Evolutionary conservation across 1,140 invertebrate species (phyloP), one percentile per base, ranked within the genome.

Genomic region (Rhagoletis zephyria): DNA sequence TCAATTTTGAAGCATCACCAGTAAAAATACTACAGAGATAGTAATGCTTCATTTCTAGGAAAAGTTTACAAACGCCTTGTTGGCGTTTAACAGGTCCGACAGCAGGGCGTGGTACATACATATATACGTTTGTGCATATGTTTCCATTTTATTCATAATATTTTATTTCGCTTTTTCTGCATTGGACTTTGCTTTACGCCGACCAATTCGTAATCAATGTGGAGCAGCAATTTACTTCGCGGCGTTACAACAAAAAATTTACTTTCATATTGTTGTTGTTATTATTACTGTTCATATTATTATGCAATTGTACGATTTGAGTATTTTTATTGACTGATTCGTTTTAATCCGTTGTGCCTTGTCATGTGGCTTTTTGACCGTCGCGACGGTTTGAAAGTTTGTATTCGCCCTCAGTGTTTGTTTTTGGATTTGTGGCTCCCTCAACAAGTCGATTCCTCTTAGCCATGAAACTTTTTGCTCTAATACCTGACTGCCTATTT

Each of bases 271-370:
- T 70, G 30, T 74, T 4, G 45, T 42, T 81, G 1, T 19, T 74
- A 16, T 74, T 74, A 48, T 56, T 81, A 19, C 30, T 19, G 19
- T 81, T 30, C 7, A 3, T 48, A 7, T 5, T 42, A 56, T 56
- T 81, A 81, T 81, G 74, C 51, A 81, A 81, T 12, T 56, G 40
- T 81, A 12, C 48, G 74, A 56, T 14, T 42, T n/a, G 51, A 48
- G 6, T 14, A 56, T 81, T 81, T 4, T 81, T 59, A 14, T 81
- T 81, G 74, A 56, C 16, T 30, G 48, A 56, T 81, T 30, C 16
- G 7, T n/a, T 59, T 81, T 16, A 16, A 40, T 42, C 9, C 42
- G 42, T 51, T 81, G 9, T 59, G 48, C 14, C 48, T 77, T 59
- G 51, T 59, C 74, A 59, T 56, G 14, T 12, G 14, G 7, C 45